Percentiles rank a stretch among this genome's conserved stretches.
Conservation (phyloP, 2,113 vertebrate species). For the Callipepla squamata region DNA sequence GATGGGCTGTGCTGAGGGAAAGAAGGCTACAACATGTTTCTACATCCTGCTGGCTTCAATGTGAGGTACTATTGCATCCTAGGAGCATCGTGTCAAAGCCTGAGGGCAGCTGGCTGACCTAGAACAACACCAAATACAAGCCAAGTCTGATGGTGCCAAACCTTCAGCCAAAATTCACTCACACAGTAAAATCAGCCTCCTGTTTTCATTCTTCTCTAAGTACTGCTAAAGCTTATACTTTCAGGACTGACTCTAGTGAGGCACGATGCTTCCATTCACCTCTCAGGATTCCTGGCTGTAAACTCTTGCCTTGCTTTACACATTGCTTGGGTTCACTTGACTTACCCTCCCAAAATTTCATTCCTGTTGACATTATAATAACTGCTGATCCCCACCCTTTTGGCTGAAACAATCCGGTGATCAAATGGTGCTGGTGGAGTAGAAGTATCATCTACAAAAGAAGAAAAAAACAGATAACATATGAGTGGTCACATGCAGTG, state of each 20-base stretch:
- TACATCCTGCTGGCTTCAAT: background rate
- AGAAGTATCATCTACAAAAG: slow-evolving; percentile 78
- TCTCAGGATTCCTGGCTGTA: background rate
- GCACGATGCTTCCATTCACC: background rate
- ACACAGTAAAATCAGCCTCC: background rate
- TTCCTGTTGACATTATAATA: slow-evolving; percentile 88
- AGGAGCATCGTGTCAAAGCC: background rate
- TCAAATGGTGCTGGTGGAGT: slow-evolving; percentile 90
- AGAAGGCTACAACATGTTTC: background rate
- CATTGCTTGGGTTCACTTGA: background rate
- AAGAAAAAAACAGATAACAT: background rate
- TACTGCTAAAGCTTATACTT: background rate
- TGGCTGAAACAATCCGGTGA: slow-evolving; percentile 91
- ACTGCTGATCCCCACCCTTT: slow-evolving; percentile 82
- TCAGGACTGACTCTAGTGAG: background rate
- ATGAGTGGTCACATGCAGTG: background rate
- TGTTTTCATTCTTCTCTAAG: background rate
- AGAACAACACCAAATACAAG: background rate
- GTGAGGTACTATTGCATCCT: background rate
- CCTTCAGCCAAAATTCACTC: background rate
- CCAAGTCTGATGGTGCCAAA: slow-evolving; percentile 1
- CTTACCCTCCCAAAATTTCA: slow-evolving; percentile 94
- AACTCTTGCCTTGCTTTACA: background rate
- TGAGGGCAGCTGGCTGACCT: slow-evolving; percentile 32
- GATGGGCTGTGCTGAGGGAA: background rate